Evolutionary conservation across 2,888 invertebrate genomes (phyloP).

Genomic region (Conistra vaccinii): DNA sequence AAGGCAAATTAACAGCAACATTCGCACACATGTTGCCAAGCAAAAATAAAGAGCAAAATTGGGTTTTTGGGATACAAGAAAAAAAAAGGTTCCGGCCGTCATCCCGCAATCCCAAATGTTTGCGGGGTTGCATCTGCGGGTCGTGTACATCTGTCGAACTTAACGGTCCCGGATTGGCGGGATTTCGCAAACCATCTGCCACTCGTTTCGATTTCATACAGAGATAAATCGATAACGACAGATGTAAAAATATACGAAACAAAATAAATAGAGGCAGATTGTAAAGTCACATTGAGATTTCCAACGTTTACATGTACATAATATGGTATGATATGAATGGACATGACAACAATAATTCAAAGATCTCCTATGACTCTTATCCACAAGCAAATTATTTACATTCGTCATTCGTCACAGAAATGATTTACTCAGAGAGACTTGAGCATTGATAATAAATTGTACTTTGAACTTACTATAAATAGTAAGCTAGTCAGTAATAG

Average conservation of each 20-base stretch:
- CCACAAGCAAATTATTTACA: conserved; percentile 26
- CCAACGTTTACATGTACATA: not conserved
- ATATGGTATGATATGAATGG: conserved; percentile 3
- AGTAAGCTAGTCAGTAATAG: conserved; percentile 28
- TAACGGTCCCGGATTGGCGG: conserved; percentile 55
- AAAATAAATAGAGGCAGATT: conserved; percentile 28
- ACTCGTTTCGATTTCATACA: conserved; percentile 59
- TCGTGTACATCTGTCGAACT: conserved; percentile 62
- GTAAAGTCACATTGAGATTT: conserved; percentile 40
- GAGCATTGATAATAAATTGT: conserved; percentile 57
- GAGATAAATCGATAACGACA: conserved; percentile 58
- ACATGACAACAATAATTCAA: conserved; percentile 24
- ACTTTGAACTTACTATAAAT: conserved; percentile 60
- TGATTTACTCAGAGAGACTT: conserved; percentile 39
- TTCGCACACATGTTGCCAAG: conserved; percentile 3
- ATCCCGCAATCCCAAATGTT: conserved; percentile 50
- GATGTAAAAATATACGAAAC: conserved; percentile 51
- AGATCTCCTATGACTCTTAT: conserved; percentile 12
- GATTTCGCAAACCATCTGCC: conserved; percentile 65
- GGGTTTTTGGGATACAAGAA: conserved; percentile 11
- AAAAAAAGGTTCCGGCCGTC: conserved; percentile 42
- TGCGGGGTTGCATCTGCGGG: conserved; percentile 60
- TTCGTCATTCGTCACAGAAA: conserved; percentile 34
- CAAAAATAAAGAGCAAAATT: not conserved
- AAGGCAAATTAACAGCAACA: no score